Evolutionary conservation across 2,113 vertebrate genomes (phyloP).

Genomic region (Crotophaga sulcirostris): DNA sequence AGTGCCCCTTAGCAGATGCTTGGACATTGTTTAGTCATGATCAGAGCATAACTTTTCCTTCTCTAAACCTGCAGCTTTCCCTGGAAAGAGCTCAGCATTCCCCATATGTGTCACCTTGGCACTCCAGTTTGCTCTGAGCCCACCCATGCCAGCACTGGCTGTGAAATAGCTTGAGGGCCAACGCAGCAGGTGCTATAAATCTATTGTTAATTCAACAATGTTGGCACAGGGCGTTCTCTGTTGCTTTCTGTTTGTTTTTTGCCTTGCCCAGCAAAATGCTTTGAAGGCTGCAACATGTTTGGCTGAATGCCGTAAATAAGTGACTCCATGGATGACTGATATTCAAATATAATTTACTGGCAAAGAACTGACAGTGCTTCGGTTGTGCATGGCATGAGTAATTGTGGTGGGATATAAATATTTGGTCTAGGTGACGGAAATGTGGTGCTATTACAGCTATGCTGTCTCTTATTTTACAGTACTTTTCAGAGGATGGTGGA

Average conservation of each 20-base stretch:
- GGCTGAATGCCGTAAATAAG: background rate
- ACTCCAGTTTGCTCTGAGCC: background rate
- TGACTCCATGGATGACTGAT: background rate
- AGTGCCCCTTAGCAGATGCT: background rate
- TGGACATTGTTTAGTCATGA: background rate
- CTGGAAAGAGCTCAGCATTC: background rate
- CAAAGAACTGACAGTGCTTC: background rate
- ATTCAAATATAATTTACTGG: background rate
- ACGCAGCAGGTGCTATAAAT: background rate
- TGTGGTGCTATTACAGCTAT: background rate
- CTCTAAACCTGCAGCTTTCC: background rate
- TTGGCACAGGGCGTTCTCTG: background rate
- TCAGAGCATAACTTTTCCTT: background rate
- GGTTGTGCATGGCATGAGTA: background rate
- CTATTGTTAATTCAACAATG: background rate
- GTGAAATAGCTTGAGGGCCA: background rate
- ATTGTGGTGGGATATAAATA: background rate
- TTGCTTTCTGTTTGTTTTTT: background rate
- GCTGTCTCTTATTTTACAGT: background rate
- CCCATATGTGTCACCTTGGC: fast-evolving
- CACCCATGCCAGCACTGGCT: background rate
- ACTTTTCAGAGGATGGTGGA: background rate
- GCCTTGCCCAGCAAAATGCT: background rate
- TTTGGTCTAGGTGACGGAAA: background rate
- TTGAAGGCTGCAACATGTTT: background rate